phyloP scores from a whole-genome alignment of 2,888 invertebrate genomes.

The Stegana nigrithorax region DNA sequence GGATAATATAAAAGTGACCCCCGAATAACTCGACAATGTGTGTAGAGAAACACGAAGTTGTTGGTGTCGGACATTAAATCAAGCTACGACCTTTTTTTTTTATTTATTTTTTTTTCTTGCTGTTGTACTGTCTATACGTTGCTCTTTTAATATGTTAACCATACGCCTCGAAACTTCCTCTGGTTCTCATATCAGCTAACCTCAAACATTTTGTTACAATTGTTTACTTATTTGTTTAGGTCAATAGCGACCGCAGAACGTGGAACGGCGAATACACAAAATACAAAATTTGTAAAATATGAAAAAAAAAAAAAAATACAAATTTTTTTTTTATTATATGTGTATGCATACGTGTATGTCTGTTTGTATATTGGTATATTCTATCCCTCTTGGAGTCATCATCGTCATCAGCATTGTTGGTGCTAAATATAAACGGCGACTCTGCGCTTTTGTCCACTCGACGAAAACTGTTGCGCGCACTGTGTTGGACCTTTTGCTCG shows the following conservation, averaged over 20 bases:
- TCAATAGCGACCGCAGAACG: slow-evolving; percentile 15
- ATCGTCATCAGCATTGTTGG: too few relatives aligned
- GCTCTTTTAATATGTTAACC: too few relatives aligned
- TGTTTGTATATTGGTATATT: not conserved
- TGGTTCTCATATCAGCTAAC: slow-evolving; percentile 16
- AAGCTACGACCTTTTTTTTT: slow-evolving; percentile 37
- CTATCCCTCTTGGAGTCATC: too few relatives aligned
- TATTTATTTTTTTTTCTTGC: too few relatives aligned
- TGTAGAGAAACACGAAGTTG: not conserved
- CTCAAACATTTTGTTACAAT: slow-evolving; percentile 23
- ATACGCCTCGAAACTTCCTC: not conserved
- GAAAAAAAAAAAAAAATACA: too few relatives aligned
- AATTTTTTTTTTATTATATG: not conserved
- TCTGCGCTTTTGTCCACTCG: too few relatives aligned
- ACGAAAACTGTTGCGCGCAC: too few relatives aligned
- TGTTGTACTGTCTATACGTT: not conserved
- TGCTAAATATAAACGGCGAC: too few relatives aligned
- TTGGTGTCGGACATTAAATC: not conserved
- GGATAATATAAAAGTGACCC: too few relatives aligned
- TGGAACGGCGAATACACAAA: slow-evolving; percentile 4
- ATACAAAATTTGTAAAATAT: slow-evolving; percentile 4
- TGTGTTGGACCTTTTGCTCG: too few relatives aligned
- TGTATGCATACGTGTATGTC: not conserved
- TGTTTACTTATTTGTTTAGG: slow-evolving; percentile 39
- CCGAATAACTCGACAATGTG: too few relatives aligned